phyloP scores from a whole-genome alignment of 2,797 vertebrate species.

The Amniataba percoides region DNA sequence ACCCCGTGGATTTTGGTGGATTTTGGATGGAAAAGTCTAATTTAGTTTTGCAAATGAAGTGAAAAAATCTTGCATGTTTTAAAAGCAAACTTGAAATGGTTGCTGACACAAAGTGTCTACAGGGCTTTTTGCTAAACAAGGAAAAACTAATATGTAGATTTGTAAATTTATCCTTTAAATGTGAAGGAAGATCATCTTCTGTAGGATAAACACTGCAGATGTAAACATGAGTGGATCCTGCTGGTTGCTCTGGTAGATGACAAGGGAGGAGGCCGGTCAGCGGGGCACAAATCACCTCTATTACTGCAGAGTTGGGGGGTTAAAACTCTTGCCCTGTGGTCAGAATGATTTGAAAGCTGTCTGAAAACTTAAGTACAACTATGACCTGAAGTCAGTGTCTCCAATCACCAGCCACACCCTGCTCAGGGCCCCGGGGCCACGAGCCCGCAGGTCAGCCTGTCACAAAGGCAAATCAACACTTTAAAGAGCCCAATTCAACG shows the following conservation, averaged over 20 bases:
- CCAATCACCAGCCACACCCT: conserved; percentile 81
- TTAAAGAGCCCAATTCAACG: conserved; percentile 61
- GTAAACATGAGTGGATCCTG: conserved; percentile 5
- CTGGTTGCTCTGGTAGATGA: conserved; percentile 2
- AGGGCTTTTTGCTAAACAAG: background rate
- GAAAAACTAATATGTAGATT: background rate
- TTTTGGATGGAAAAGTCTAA: background rate
- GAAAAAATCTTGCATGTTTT: background rate
- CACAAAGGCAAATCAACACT: conserved; percentile 78
- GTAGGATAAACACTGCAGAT: background rate
- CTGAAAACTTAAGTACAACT: conserved; percentile 71
- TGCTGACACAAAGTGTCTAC: background rate
- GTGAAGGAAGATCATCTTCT: background rate
- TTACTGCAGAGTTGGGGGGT: conserved; percentile 38
- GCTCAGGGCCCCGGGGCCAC: conserved; percentile 45
- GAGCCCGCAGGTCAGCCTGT: conserved; percentile 59
- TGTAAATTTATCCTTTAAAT: background rate
- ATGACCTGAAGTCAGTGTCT: conserved; percentile 74
- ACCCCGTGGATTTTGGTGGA: too few species aligned
- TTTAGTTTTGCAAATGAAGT: background rate
- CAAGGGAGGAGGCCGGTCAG: conserved; percentile 30
- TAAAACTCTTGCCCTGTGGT: conserved; percentile 62
- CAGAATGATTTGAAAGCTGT: conserved; percentile 68
- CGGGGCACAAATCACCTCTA: conserved; percentile 44
- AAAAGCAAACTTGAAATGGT: background rate